Conservation (phyloP, 2,113 vertebrate species). For the Nesoenas mayeri region DNA sequence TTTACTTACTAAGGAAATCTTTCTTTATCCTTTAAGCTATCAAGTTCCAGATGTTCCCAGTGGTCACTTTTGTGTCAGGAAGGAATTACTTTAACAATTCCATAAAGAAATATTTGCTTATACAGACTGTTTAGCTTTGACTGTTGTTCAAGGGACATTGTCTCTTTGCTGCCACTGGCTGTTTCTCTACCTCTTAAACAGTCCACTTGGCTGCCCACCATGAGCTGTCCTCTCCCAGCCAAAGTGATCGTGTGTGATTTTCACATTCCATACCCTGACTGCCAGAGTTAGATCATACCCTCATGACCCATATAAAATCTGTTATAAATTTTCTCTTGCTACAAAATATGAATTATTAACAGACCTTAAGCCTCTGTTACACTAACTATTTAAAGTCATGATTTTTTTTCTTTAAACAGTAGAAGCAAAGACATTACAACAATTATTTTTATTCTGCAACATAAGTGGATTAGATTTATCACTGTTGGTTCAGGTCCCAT, state of each 20-base stretch:
- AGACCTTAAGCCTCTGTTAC: neutral
- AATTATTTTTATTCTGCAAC: constrained; percentile 15
- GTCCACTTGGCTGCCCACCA: neutral
- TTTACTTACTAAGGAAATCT: neutral
- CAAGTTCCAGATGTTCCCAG: constrained; percentile 15
- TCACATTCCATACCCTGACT: neutral
- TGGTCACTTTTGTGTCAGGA: constrained; percentile 5
- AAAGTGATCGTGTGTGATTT: neutral
- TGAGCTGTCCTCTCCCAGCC: neutral
- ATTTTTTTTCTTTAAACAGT: neutral
- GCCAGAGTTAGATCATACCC: neutral
- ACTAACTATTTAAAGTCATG: neutral
- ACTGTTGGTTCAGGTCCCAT: constrained; percentile 34
- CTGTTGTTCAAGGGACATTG: neutral
- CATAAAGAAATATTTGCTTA: constrained; percentile 12
- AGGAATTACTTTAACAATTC: constrained; percentile 28
- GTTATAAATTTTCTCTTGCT: neutral
- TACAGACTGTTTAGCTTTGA: neutral
- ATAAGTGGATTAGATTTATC: constrained; percentile 51
- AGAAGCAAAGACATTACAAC: constrained; percentile 1
- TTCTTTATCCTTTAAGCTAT: constrained; percentile 37
- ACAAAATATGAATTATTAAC: constrained; percentile 25
- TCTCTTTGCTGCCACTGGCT: neutral
- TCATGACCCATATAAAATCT: constrained; percentile 13
- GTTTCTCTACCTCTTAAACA: neutral